These are phyloP conservation scores for Mallotus villosus DNA, from an alignment of 2,797 vertebrate species.

Conservation along the genomic window DNA sequence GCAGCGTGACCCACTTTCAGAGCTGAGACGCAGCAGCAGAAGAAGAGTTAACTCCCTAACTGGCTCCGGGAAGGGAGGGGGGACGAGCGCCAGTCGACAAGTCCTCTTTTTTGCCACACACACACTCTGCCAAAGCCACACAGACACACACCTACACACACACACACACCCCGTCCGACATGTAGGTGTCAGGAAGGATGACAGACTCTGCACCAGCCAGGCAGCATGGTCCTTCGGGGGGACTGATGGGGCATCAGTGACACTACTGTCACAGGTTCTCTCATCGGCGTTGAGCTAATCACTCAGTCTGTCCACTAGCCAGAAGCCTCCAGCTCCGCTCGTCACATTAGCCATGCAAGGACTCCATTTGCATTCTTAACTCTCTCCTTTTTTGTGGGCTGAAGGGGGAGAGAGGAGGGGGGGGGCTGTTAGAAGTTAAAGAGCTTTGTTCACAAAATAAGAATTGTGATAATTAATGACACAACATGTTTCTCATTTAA, in stretches of 20 bases:
- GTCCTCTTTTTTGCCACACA: not conserved
- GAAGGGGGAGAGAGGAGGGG: too few species aligned
- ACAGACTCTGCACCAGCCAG: slow-evolving; percentile 23
- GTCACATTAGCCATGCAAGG: slow-evolving; percentile 23
- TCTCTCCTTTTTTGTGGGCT: slow-evolving; percentile 6
- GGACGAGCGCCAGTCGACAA: too few species aligned
- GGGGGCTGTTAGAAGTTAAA: slow-evolving; percentile 29
- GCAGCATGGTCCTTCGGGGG: slow-evolving; percentile 18
- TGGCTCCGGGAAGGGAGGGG: slow-evolving; percentile 11
- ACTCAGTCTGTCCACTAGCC: slow-evolving; percentile 36
- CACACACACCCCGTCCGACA: slow-evolving; percentile 7
- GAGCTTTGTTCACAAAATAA: slow-evolving; percentile 63
- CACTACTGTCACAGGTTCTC: slow-evolving; percentile 42
- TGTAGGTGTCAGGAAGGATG: slow-evolving; percentile 34
- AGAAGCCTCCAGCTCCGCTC: slow-evolving; percentile 19
- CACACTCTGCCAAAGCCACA: not conserved
- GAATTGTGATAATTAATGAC: slow-evolving; percentile 74
- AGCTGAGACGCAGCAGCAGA: slow-evolving; percentile 42
- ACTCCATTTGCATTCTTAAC: slow-evolving; percentile 24
- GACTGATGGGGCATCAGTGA: slow-evolving; percentile 15
- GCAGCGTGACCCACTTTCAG: slow-evolving; percentile 59
- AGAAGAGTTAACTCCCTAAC: slow-evolving; percentile 40
- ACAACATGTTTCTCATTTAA: slow-evolving; percentile 74
- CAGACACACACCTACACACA: slow-evolving; percentile 11
- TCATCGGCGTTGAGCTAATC: slow-evolving; percentile 48